phyloP scores from a whole-genome alignment of 2,888 invertebrate genomes.

The Rhimphoctona megacephalus region DNA sequence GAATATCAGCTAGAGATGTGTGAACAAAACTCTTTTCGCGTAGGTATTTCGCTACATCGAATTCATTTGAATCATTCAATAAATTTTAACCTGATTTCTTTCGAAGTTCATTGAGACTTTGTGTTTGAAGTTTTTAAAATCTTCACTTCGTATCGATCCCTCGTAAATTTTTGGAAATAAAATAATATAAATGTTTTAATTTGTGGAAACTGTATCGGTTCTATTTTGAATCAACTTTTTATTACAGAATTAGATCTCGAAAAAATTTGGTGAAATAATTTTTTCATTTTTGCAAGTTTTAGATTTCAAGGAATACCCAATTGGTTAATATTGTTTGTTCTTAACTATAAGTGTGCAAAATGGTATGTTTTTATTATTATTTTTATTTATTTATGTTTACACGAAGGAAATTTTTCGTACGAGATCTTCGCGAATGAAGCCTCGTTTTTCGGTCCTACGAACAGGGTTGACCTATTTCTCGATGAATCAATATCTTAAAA shows the following conservation, averaged over 20 bases:
- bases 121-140: neutral
- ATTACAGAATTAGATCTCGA: neutral
- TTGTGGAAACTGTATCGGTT: no score
- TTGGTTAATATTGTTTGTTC: neutral
- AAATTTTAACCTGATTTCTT: neutral
- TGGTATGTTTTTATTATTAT: neutral
- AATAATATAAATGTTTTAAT: no score
- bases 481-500: conserved; percentile 55
- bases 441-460: conserved; percentile 9
- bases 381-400: neutral
- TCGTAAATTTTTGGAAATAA: no score
- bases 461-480: conserved; percentile 49
- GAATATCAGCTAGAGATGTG: no score
- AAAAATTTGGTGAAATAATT: neutral
- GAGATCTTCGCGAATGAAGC: neutral
- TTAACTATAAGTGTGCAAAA: neutral
- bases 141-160: neutral
- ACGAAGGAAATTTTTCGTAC: neutral
- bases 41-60: neutral
- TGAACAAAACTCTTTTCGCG: no score
- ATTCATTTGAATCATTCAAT: neutral
- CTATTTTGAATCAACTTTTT: no score
- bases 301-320: neutral
- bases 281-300: neutral
- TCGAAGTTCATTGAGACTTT: neutral